Conservation (phyloP, 2,797 vertebrate genomes). For the Onychomys arenicola region DNA sequence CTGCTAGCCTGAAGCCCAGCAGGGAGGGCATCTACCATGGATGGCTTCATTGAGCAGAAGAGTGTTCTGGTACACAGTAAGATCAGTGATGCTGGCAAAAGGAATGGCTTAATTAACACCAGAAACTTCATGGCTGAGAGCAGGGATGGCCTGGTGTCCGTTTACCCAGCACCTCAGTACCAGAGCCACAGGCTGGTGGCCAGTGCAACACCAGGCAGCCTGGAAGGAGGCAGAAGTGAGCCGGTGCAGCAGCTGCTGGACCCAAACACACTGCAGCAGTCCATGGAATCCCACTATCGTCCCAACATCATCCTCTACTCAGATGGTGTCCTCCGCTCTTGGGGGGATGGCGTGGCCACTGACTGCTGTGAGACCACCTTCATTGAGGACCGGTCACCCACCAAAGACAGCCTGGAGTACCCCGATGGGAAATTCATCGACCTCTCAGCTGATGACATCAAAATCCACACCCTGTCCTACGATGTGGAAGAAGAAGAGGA, state of each 20-base stretch:
- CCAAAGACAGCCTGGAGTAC: constrained; percentile 91
- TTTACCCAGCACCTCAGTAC: constrained; percentile 93
- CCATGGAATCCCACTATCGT: constrained; percentile 89
- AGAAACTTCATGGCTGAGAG: constrained; percentile 90
- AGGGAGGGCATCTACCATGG: constrained; percentile 84
- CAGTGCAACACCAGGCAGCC: constrained; percentile 79
- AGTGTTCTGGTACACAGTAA: constrained; percentile 84
- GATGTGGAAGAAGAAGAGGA: constrained; percentile 95
- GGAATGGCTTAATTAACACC: constrained; percentile 94
- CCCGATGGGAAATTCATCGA: constrained; percentile 92
- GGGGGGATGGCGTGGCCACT: constrained; percentile 89
- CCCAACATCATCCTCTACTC: constrained; percentile 94
- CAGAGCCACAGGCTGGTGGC: constrained; percentile 87
- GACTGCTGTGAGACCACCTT: constrained; percentile 97
- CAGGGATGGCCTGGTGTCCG: constrained; percentile 90
- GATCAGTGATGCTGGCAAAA: constrained; percentile 86
- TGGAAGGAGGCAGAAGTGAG: constrained; percentile 84
- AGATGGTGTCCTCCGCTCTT: constrained; percentile 89
- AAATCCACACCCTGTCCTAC: constrained; percentile 95
- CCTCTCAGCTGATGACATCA: constrained; percentile 91
- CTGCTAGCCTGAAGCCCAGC: constrained; percentile 73
- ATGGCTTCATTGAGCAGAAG: constrained; percentile 88
- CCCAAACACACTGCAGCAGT: constrained; percentile 91
- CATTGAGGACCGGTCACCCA: constrained; percentile 91
- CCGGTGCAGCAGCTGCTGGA: constrained; percentile 92